Evolutionary conservation across 2,113 vertebrate species (phyloP).

Genomic region (Leucosticte australis): DNA sequence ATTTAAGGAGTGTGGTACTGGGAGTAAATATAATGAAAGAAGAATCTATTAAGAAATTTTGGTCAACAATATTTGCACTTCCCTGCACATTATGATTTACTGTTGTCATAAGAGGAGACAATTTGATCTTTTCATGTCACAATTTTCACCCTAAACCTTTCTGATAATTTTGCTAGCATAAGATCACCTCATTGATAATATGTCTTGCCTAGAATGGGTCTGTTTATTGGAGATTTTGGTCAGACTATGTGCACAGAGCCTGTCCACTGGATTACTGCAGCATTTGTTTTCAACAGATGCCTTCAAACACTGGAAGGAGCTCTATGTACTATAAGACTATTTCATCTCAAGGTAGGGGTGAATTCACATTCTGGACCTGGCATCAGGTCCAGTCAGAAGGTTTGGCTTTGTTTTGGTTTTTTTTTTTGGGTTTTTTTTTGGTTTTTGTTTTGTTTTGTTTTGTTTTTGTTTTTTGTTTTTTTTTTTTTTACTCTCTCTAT

Average conservation of each 20-base stretch:
- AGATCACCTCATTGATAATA: neutral
- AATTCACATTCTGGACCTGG: neutral
- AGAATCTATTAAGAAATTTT: neutral
- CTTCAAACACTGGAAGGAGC: neutral
- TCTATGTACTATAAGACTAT: neutral
- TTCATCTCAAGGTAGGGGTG: neutral
- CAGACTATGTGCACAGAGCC: neutral
- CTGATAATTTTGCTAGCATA: neutral
- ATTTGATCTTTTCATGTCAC: neutral
- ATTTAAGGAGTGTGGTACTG: neutral
- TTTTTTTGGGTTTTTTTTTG: neutral
- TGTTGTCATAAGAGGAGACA: neutral
- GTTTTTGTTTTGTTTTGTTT: neutral
- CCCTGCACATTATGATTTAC: neutral
- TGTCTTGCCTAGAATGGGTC: neutral
- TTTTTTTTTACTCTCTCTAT: neutral
- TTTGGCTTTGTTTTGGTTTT: neutral
- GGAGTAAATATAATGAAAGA: neutral
- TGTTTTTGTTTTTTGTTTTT: neutral
- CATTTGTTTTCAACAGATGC: neutral
- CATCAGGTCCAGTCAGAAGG: neutral
- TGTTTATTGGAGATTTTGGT: neutral
- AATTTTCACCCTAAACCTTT: neutral
- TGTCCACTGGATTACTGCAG: neutral
- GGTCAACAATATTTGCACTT: neutral